Base-by-base conservation (phyloP, 23 tunicate genomes). In the Ascidia mentula region DNA sequence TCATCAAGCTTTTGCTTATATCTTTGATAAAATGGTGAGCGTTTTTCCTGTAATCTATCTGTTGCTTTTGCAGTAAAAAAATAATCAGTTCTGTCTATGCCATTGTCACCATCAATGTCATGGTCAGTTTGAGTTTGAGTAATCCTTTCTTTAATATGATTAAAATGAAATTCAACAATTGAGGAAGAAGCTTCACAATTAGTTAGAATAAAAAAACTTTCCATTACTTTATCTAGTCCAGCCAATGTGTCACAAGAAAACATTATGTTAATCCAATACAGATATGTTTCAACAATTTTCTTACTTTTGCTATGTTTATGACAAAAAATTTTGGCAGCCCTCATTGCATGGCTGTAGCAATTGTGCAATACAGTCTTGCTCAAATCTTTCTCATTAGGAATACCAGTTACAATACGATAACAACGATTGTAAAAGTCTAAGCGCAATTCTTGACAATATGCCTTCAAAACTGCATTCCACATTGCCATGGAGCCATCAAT, bases 401-500 rank as follows among this genome's bases (percentile, higher is more conserved):
- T 31, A 15, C 81, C 88, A 7, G 60, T 65, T 37, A 76, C 76
- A 7, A 76, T 39, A 32, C 76, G 60, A 40, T 40, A 84, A 37
- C 81, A 84, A 0, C 88, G 60, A 6, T 76, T 53, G 70, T 76
- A 84, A 37, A 60, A 84, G 15, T 40, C 69, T 22, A 61, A 32
- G 31, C 81, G 61, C 6, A 65, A n/a, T 76, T 84, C 76, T 2
- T 12, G 65, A 28, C 76, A 69, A 31, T 38, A 37, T n/a, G 69
- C 65, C 34, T 40, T 36, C 38, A 82, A 59, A 15, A 42, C 78
- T 0, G 79, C 79, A 26, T 72, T 82, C 79, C 86, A 82, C 79
- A 82, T 82, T 8, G 86, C 86, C 74, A 82, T 74, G 15, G 86
- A 82, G 18, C 86, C 86, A 60, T 82, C 81, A 61, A 76, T 84